A percentile compares a stretch with the other conserved stretches of the same genome.
Conservation (phyloP, 2,888 invertebrate genomes). For the Ctenicera cuprea region DNA sequence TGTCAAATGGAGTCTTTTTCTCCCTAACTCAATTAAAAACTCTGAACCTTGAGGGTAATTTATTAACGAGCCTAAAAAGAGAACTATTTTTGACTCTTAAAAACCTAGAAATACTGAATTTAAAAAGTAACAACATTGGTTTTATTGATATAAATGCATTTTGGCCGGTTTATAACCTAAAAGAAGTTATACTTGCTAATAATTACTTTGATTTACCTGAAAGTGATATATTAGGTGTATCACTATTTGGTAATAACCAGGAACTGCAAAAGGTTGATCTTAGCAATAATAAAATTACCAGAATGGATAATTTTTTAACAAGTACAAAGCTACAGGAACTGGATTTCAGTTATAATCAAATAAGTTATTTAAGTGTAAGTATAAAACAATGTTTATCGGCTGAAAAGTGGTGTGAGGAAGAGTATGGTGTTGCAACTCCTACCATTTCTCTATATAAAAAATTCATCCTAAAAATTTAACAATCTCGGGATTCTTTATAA, state of each 20-base stretch:
- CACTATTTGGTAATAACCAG: constrained; percentile 56
- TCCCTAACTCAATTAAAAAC: constrained; percentile 78
- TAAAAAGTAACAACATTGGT: constrained; percentile 79
- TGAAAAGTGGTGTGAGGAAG: too few relatives aligned
- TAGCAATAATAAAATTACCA: constrained; percentile 63
- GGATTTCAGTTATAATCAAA: constrained; percentile 81
- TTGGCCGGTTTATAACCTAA: constrained; percentile 61
- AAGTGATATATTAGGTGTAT: constrained; percentile 38
- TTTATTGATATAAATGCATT: constrained; percentile 77
- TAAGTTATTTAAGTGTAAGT: constrained; percentile 76
- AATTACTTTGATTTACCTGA: constrained; percentile 54
- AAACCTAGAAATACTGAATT: constrained; percentile 77
- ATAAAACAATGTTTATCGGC: neutral
- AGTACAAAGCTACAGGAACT: constrained; percentile 68
- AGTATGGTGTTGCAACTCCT: too few relatives aligned
- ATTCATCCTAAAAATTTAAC: too few relatives aligned
- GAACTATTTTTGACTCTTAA: constrained; percentile 76
- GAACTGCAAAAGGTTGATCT: constrained; percentile 74
- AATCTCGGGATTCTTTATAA: too few relatives aligned
- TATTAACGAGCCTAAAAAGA: constrained; percentile 76
- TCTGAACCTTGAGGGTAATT: constrained; percentile 81
- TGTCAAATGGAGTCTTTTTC: constrained; percentile 79
- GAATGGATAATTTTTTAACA: constrained; percentile 43
- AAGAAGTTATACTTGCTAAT: constrained; percentile 50
- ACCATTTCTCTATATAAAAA: too few relatives aligned